phyloP scores from a whole-genome alignment of 2,797 vertebrate species.

The Malacoraja senta region DNA sequence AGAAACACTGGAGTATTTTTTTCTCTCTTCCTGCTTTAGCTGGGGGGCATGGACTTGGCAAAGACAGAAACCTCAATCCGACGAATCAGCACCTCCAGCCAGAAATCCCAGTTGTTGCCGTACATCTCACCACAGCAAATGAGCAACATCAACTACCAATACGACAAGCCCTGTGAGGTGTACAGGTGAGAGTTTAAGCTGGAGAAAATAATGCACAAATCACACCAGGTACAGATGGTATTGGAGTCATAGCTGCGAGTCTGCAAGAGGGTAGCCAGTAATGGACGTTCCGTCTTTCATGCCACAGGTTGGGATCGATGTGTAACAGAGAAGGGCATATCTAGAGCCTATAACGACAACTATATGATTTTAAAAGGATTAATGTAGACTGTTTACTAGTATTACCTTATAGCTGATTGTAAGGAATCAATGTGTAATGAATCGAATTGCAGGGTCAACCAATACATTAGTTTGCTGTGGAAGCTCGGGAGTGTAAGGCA shows the following conservation, averaged over 20 bases:
- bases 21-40: constrained; percentile 51
- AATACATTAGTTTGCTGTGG: not conserved
- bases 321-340: not conserved
- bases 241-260: not conserved
- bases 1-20: not conserved
- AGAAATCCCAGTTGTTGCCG: constrained; percentile 46
- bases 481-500: no score
- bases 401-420: not conserved
- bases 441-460: not conserved
- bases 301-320: not conserved
- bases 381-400: not conserved
- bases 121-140: constrained; percentile 68
- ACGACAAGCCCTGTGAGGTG: constrained; percentile 69
- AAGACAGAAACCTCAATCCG: constrained; percentile 75
- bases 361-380: not conserved
- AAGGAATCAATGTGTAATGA: not conserved
- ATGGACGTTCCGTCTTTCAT: not conserved
- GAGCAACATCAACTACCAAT: constrained; percentile 49
- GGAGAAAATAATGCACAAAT: not conserved
- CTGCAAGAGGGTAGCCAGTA: not conserved
- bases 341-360: not conserved
- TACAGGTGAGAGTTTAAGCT: constrained; percentile 66
- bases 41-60: constrained; percentile 74
- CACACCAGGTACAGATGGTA: not conserved
- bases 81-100: constrained; percentile 39